Percentiles rank a stretch among this genome's conserved stretches.
Evolutionary conservation across 92 coral and sea anemone genomes (phyloP).

Genomic region (Actinostola sp.): DNA sequence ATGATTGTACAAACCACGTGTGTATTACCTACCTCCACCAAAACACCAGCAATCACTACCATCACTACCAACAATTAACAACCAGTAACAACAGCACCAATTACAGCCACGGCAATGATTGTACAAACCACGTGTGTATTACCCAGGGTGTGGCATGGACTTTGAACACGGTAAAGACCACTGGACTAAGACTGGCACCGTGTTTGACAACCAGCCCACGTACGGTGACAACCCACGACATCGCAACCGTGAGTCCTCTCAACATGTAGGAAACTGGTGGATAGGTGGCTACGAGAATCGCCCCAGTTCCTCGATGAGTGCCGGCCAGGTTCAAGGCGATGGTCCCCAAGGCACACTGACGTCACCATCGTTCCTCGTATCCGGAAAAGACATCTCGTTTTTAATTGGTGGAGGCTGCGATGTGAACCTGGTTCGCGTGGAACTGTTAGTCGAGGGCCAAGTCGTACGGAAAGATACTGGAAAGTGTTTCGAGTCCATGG

Average conservation of each 20-base stretch:
- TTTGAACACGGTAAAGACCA: conserved; percentile 55
- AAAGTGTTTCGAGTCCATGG: conserved; percentile 53
- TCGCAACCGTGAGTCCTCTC: conserved; percentile 47
- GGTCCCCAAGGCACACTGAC: conserved; percentile 61
- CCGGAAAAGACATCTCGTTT: conserved; percentile 42
- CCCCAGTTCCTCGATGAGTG: conserved; percentile 23
- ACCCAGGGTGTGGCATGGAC: conserved; percentile 50
- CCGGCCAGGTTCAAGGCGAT: conserved; percentile 51
- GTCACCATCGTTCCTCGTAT: conserved; percentile 48
- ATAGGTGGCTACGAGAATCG: conserved; percentile 64
- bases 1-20: too few species aligned
- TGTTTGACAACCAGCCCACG: conserved; percentile 55
- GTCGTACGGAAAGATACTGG: conserved; percentile 54
- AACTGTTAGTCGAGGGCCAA: conserved; percentile 37
- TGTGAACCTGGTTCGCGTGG: conserved; percentile 31
- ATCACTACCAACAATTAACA: too few species aligned
- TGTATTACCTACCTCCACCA: too few species aligned
- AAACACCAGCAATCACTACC: too few species aligned
- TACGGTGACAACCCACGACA: conserved; percentile 58
- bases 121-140: background rate
- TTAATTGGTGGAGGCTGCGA: conserved; percentile 75
- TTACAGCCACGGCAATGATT: too few species aligned
- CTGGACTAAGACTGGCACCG: conserved; percentile 61
- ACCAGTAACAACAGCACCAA: too few species aligned
- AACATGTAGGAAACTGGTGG: conserved; percentile 69